Evolutionary conservation across 1,140 invertebrate genomes (phyloP).

Genomic region (Archegozetes longisetosus): DNA sequence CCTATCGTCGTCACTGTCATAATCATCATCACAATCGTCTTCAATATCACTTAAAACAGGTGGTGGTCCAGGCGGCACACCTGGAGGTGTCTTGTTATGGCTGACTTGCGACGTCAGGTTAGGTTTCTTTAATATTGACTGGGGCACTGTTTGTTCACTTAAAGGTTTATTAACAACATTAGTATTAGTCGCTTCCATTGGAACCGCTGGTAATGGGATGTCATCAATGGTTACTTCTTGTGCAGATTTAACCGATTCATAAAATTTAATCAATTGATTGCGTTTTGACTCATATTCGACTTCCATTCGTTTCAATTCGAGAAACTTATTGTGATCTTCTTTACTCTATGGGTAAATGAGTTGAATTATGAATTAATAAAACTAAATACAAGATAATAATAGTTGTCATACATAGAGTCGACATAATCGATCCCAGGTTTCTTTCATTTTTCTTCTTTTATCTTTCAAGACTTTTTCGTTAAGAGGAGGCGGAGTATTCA

Average conservation of each 20-base stretch:
- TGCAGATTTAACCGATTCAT: constrained; percentile 75
- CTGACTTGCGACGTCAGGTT: constrained; percentile 11
- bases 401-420: constrained; percentile 75
- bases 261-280: constrained; percentile 70
- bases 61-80: constrained; percentile 68
- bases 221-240: constrained; percentile 92
- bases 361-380: no score
- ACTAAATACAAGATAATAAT: no score
- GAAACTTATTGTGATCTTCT: constrained; percentile 86
- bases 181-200: constrained; percentile 28
- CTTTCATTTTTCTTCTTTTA: constrained; percentile 85
- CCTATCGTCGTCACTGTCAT: constrained; percentile 19
- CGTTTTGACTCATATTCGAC: constrained; percentile 80
- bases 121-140: constrained; percentile 57
- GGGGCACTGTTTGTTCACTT: constrained; percentile 27
- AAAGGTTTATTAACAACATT: constrained; percentile 24
- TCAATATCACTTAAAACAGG: constrained; percentile 29
- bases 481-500: constrained; percentile 72
- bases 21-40: constrained; percentile 17
- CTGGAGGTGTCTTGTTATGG: constrained; percentile 46
- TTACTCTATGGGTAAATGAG: constrained; percentile 53
- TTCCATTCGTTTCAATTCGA: constrained; percentile 74
- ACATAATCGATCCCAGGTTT: constrained; percentile 82
- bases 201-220: constrained; percentile 65
- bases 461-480: constrained; percentile 94